Percentiles rank a stretch among this genome's conserved stretches.
phyloP scores from a whole-genome alignment of 2,113 vertebrate genomes.

The Passer montanus region DNA sequence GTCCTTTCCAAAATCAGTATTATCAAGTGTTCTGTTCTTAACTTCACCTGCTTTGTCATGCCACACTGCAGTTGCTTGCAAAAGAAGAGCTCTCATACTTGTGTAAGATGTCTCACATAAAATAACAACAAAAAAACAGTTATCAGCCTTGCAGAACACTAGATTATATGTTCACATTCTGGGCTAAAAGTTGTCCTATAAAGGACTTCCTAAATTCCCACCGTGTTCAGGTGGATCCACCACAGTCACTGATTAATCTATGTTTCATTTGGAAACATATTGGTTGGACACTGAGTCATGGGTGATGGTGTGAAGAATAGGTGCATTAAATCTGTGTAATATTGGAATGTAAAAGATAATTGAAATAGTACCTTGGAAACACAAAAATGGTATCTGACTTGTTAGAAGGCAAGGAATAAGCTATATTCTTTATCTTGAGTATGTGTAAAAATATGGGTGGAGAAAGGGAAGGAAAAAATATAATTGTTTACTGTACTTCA shows the following conservation, averaged over 20 bases:
- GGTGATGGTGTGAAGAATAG: background rate
- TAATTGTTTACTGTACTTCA: background rate
- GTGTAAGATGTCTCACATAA: background rate
- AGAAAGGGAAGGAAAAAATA: background rate
- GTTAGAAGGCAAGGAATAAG: background rate
- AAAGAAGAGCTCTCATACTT: background rate
- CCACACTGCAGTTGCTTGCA: background rate
- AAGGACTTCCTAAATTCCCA: background rate
- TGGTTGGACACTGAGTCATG: background rate
- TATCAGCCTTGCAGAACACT: background rate
- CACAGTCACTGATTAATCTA: background rate
- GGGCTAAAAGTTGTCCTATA: background rate
- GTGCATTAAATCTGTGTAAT: background rate
- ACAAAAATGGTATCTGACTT: background rate
- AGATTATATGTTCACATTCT: background rate
- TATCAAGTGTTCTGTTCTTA: background rate
- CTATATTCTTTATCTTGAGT: background rate
- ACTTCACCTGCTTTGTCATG: background rate
- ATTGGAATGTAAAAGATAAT: background rate
- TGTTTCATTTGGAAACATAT: background rate
- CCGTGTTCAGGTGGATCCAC: background rate
- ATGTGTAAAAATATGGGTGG: background rate
- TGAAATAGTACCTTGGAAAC: background rate
- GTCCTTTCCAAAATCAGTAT: background rate
- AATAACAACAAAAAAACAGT: background rate